phyloP scores from a whole-genome alignment of 2,888 invertebrate genomes.

The Eupelmus urozonus region DNA sequence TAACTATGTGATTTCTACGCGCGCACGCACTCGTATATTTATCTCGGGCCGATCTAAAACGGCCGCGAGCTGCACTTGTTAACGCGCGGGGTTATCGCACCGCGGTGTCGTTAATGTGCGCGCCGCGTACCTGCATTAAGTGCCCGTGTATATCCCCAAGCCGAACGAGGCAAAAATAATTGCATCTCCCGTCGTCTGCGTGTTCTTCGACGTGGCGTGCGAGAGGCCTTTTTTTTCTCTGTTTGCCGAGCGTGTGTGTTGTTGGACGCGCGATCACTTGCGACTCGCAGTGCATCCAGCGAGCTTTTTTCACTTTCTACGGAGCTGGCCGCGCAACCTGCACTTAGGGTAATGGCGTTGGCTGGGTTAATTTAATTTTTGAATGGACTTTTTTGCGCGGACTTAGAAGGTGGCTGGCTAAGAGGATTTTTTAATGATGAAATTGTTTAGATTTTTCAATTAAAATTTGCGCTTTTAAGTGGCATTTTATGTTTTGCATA shows the following conservation, averaged over 20 bases:
- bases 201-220: not conserved
- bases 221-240: constrained; percentile 4
- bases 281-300: not conserved
- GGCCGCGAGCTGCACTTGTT: constrained; percentile 70
- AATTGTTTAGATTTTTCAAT: too few relatives aligned
- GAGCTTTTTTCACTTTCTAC: not conserved
- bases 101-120: constrained; percentile 65
- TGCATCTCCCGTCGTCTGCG: constrained; percentile 36
- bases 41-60: constrained; percentile 71
- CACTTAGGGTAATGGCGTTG: constrained; percentile 19
- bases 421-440: too few relatives aligned
- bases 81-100: constrained; percentile 66
- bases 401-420: too few relatives aligned
- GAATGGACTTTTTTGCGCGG: not conserved
- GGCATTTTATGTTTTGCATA: too few relatives aligned
- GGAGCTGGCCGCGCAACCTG: constrained; percentile 12
- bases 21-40: constrained; percentile 36
- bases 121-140: constrained; percentile 60
- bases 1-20: constrained; percentile 8
- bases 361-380: constrained; percentile 17
- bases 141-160: constrained; percentile 40
- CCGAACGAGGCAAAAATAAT: constrained; percentile 55
- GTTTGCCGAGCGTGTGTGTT: too few relatives aligned
- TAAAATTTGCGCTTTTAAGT: too few relatives aligned
- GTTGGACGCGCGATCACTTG: constrained; percentile 20